phyloP scores from a whole-genome alignment of 2,113 vertebrate species.

The Picathartes gymnocephalus region DNA sequence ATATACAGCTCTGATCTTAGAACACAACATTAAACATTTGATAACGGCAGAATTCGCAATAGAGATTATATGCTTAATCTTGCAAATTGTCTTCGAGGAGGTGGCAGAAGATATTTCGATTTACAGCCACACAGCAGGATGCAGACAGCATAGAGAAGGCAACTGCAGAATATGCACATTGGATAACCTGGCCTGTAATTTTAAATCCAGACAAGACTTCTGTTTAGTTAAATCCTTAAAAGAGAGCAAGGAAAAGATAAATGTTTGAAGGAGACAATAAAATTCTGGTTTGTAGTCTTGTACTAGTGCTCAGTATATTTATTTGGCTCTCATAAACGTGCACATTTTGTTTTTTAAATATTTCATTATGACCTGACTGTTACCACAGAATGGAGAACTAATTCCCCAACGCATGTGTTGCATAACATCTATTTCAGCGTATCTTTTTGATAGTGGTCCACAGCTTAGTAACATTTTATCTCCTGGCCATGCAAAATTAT shows the following conservation, averaged over 20 bases:
- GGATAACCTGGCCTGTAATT: constrained; percentile 7
- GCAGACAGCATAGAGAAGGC: neutral
- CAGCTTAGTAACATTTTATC: neutral
- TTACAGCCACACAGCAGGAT: neutral
- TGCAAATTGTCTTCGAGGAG: neutral
- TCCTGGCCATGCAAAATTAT: neutral
- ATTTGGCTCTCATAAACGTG: neutral
- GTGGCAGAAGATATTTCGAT: neutral
- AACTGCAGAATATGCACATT: neutral
- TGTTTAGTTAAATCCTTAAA: neutral
- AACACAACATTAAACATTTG: neutral
- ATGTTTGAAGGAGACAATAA: neutral
- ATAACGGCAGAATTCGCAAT: neutral
- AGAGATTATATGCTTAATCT: neutral
- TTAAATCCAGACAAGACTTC: neutral
- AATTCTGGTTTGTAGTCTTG: neutral
- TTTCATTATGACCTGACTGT: neutral
- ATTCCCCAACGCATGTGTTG: neutral
- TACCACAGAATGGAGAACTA: neutral
- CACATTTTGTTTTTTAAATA: neutral
- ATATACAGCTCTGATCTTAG: neutral
- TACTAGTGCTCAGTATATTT: neutral
- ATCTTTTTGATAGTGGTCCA: neutral
- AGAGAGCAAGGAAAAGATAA: neutral
- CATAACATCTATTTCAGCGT: neutral